A percentile compares a stretch with the other conserved stretches of the same genome.
Conservation (phyloP, 1,140 invertebrate species). For the Drosophila willistoni region DNA sequence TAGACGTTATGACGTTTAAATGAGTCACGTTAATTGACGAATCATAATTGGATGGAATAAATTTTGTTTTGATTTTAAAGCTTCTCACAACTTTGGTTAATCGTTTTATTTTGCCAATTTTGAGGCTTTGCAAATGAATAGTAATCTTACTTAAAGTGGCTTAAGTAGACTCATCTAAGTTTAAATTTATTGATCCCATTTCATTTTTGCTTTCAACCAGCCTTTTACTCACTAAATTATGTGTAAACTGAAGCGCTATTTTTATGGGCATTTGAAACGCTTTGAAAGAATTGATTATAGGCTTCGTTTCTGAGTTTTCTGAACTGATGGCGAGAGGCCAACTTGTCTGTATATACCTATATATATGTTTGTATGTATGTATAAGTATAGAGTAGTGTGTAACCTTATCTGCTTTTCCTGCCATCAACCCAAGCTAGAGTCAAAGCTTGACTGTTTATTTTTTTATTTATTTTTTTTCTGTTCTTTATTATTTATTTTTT, state of each 20-base stretch:
- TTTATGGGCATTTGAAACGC: constrained; percentile 7
- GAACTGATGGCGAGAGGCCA: constrained; percentile 35
- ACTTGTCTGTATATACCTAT: constrained; percentile 3
- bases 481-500: constrained; percentile 17
- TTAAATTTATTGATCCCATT: neutral
- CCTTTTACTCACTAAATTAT: neutral
- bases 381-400: constrained; percentile 10
- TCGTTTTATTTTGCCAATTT: no score
- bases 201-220: neutral
- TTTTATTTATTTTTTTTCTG: constrained; percentile 2
- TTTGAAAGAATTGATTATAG: constrained; percentile 47
- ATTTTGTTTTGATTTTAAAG: no score
- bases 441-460: constrained; percentile 1
- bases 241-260: constrained; percentile 12
- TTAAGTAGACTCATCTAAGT: neutral
- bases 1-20: no score
- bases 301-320: constrained; percentile 21
- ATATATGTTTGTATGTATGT: neutral
- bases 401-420: constrained; percentile 34
- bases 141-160: neutral
- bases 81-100: no score
- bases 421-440: constrained; percentile 22
- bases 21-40: no score
- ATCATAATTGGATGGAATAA: no score
- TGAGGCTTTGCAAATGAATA: no score